phyloP scores from a whole-genome alignment of 35 echinoderm and acorn worm genomes.

The Ptychodera flava region DNA sequence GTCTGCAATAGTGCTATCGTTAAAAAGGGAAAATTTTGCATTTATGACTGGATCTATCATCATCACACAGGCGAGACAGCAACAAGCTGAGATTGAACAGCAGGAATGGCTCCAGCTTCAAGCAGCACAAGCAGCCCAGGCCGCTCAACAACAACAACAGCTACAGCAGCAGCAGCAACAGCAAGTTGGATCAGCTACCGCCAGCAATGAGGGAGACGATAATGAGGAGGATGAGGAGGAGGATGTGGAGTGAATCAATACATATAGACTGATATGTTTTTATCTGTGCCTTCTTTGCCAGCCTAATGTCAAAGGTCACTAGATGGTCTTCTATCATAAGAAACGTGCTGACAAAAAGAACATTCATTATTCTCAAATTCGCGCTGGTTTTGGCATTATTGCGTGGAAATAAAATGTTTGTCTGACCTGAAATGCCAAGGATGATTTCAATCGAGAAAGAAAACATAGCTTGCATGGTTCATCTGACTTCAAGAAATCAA shows the following conservation, averaged over 20 bases:
- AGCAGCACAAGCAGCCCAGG: conserved; percentile 33
- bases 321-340: no score
- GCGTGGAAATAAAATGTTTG: no score
- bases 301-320: no score
- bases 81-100: conserved; percentile 89
- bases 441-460: no score
- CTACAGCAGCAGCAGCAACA: background rate
- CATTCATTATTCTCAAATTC: no score
- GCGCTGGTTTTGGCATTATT: no score
- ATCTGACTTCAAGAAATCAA: no score
- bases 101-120: conserved; percentile 94
- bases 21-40: background rate
- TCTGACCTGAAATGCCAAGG: no score
- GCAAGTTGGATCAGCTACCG: background rate
- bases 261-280: no score
- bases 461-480: no score
- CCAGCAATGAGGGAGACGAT: background rate
- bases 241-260: background rate
- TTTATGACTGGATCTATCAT: background rate
- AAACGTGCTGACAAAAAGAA: no score
- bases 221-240: background rate
- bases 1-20: background rate
- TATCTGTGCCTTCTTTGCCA: no score
- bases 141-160: background rate
- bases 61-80: conserved; percentile 55